Conservation (phyloP, 2,888 invertebrate genomes). For the Drosophila emarginata region DNA sequence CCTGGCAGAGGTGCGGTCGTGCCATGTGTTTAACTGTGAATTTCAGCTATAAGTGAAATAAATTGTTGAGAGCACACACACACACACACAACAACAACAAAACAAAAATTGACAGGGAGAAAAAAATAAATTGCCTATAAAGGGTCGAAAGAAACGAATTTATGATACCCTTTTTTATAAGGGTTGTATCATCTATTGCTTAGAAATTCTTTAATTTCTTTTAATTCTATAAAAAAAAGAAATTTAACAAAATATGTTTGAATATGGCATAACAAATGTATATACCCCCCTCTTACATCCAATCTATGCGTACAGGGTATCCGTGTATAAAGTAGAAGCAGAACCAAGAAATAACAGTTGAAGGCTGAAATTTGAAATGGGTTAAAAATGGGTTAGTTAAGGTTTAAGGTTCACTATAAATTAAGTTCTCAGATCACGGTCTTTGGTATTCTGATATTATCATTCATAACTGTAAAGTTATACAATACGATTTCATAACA, state of each 20-base stretch:
- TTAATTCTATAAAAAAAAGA: no score
- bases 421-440: neutral
- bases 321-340: neutral
- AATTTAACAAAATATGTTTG: no score
- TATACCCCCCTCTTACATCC: neutral
- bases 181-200: no score
- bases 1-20: slow-evolving; percentile 49
- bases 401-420: slow-evolving; percentile 1
- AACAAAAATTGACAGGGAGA: slow-evolving; percentile 30
- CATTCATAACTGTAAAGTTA: slow-evolving; percentile 2
- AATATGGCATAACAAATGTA: no score
- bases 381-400: neutral
- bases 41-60: slow-evolving; percentile 62
- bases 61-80: slow-evolving; percentile 53
- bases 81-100: slow-evolving; percentile 25
- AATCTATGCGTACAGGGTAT: neutral
- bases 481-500: neutral
- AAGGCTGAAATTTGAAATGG: slow-evolving; percentile 39
- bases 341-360: slow-evolving; percentile 13
- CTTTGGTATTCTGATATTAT: neutral
- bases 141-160: neutral
- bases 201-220: no score
- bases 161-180: no score
- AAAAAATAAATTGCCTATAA: neutral
- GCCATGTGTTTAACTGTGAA: slow-evolving; percentile 65